Percentiles rank a stretch among this genome's conserved stretches.
Evolutionary conservation across 2,113 vertebrate species (phyloP).

Genomic region (Phaethon lepturus): DNA sequence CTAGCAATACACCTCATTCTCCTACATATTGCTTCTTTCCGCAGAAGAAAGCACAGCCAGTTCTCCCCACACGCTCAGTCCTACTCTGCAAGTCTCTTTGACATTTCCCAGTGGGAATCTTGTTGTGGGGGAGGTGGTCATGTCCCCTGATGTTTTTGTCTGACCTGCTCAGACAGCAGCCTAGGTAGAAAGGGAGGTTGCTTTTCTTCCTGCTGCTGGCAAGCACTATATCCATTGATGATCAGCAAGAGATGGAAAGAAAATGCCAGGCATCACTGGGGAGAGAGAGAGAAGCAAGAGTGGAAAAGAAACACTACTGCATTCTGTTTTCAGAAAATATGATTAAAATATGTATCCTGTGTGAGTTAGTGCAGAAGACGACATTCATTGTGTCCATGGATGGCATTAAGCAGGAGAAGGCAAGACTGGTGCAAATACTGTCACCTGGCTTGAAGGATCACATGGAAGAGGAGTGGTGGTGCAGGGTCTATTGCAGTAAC

Average conservation of each 20-base stretch:
- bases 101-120: background rate
- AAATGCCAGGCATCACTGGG: background rate
- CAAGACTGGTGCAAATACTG: background rate
- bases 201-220: background rate
- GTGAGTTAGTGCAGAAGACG: background rate
- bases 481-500: background rate
- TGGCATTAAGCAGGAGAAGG: background rate
- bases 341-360: background rate
- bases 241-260: background rate
- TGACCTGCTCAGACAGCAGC: background rate
- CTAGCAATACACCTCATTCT: background rate
- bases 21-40: background rate
- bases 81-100: background rate
- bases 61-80: background rate
- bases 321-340: background rate
- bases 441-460: background rate
- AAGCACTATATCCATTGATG: background rate
- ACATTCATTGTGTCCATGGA: background rate
- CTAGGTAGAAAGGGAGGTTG: background rate
- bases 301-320: background rate
- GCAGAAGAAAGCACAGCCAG: background rate
- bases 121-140: background rate
- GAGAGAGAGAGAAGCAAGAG: background rate
- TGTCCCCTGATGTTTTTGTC: background rate
- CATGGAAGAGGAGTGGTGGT: background rate